Conservation (phyloP, 64 coral and sea anemone genomes). For the Actinia equina region DNA sequence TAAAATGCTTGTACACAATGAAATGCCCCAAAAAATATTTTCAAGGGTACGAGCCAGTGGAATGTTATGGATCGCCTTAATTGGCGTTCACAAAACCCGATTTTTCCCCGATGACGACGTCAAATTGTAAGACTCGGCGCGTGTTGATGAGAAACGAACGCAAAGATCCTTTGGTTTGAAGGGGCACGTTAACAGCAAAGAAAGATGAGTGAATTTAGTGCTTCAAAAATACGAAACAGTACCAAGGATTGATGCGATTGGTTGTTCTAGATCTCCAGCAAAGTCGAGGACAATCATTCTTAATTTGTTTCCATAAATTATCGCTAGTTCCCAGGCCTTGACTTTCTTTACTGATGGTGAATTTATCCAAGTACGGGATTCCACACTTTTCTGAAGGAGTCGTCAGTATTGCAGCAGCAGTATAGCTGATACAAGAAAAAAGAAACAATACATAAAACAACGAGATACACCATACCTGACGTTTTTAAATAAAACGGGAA, state of each 20-base stretch:
- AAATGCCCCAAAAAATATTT: too few relatives aligned
- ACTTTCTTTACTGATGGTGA: slow-evolving; percentile 68
- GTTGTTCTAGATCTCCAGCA: slow-evolving; percentile 89
- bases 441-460: too few relatives aligned
- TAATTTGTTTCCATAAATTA: slow-evolving; percentile 77
- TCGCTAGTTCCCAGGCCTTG: slow-evolving; percentile 90
- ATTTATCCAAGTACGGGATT: slow-evolving; percentile 93
- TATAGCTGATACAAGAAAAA: slow-evolving; percentile 56
- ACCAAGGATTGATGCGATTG: slow-evolving; percentile 92
- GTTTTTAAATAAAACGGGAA: neutral
- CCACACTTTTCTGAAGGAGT: slow-evolving; percentile 48
- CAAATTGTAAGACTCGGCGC: too few relatives aligned
- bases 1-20: too few relatives aligned
- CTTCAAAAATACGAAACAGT: neutral
- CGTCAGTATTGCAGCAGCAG: slow-evolving; percentile 79
- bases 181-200: too few relatives aligned
- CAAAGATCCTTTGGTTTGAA: too few relatives aligned
- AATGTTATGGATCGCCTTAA: too few relatives aligned
- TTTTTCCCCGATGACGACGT: too few relatives aligned
- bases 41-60: too few relatives aligned
- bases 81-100: too few relatives aligned
- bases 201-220: neutral
- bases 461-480: too few relatives aligned
- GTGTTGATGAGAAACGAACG: too few relatives aligned
- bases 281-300: slow-evolving; percentile 58